These are phyloP conservation scores for Drosophila virilis DNA, from an alignment of 1,140 invertebrate genomes.

Conservation along the genomic window DNA sequence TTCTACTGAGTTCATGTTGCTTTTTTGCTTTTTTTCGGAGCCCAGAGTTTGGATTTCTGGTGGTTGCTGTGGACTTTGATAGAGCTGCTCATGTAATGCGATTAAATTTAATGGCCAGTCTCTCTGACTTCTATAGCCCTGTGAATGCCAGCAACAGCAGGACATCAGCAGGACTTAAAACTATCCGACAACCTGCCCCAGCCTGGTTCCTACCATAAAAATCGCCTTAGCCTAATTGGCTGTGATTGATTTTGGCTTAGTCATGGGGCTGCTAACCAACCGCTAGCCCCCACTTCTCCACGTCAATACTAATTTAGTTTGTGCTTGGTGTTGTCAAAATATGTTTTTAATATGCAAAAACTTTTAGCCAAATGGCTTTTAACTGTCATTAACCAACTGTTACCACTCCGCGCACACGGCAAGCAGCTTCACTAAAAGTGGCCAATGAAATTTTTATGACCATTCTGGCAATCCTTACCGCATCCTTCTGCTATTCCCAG, in stretches of 20 bases:
- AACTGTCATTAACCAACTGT: constrained; percentile 81
- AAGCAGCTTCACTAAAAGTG: constrained; percentile 52
- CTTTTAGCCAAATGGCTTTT: constrained; percentile 79
- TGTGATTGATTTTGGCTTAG: constrained; percentile 69
- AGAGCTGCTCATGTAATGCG: constrained; percentile 73
- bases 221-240: constrained; percentile 79
- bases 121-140: constrained; percentile 36
- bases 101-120: constrained; percentile 76
- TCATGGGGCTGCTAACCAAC: not conserved
- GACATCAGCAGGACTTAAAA: constrained; percentile 62
- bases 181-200: constrained; percentile 51
- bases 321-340: constrained; percentile 51
- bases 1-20: constrained; percentile 9
- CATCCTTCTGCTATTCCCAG: not conserved
- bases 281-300: not conserved
- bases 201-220: constrained; percentile 53
- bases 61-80: constrained; percentile 18
- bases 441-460: constrained; percentile 80
- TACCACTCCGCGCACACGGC: constrained; percentile 47
- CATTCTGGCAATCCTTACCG: constrained; percentile 6
- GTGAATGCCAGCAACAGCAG: constrained; percentile 47
- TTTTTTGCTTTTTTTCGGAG: constrained; percentile 35
- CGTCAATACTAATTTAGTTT: constrained; percentile 58
- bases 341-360: constrained; percentile 82
- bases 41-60: constrained; percentile 31